A percentile compares a stretch with the other conserved stretches of the same genome.
Evolutionary conservation across 30 jellyfish, hydroid and myxozoan species (phyloP).

Genomic region (Cassiopea xamachana): DNA sequence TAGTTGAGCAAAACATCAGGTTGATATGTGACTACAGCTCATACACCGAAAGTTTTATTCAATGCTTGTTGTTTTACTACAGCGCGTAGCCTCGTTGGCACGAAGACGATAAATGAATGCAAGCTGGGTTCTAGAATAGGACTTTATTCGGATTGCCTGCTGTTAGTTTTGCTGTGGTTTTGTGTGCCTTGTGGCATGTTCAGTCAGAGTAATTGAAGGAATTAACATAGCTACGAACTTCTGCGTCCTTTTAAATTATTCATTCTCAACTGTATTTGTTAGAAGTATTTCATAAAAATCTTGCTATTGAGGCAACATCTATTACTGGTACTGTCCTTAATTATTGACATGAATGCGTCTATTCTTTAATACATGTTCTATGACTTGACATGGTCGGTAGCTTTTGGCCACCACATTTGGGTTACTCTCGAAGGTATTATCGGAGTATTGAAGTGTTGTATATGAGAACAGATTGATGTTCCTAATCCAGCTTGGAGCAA

Average conservation of each 20-base stretch:
- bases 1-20: too few relatives aligned
- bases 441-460: too few relatives aligned
- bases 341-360: conserved; percentile 7
- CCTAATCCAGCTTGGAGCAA: too few relatives aligned
- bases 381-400: neutral
- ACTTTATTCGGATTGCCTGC: neutral
- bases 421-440: too few relatives aligned
- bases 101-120: too few relatives aligned
- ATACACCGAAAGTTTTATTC: too few relatives aligned
- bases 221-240: neutral
- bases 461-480: too few relatives aligned
- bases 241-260: conserved; percentile 5
- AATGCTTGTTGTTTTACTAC: too few relatives aligned
- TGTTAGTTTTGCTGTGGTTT: neutral
- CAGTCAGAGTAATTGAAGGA: neutral
- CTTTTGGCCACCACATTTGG: too few relatives aligned
- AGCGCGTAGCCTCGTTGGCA: too few relatives aligned
- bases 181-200: neutral
- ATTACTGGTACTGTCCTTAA: conserved; percentile 13
- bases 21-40: too few relatives aligned
- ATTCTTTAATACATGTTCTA: neutral
- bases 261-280: neutral
- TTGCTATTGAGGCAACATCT: neutral
- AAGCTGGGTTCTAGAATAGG: neutral
- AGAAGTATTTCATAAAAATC: neutral